phyloP scores from a whole-genome alignment of 2,888 invertebrate species.

The Tachina fera region DNA sequence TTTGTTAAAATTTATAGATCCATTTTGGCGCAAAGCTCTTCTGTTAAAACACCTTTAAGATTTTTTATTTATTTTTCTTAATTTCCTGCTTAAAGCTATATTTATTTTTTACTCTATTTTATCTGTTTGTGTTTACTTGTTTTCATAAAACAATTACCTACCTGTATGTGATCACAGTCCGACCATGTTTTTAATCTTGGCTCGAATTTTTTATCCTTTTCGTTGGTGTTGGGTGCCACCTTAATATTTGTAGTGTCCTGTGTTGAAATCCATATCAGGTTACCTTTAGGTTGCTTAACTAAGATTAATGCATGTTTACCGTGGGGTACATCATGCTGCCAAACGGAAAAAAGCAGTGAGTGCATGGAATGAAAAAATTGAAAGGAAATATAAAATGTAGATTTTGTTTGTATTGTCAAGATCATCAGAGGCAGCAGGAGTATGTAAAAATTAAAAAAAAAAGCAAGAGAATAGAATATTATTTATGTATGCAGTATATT shows the following conservation, averaged over 20 bases:
- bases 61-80: background rate
- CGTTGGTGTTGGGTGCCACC: constrained; percentile 85
- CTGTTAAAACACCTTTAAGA: background rate
- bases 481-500: background rate
- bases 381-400: constrained; percentile 13
- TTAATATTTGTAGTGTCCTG: constrained; percentile 86
- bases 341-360: background rate
- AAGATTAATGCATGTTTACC: constrained; percentile 95
- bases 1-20: too few relatives aligned
- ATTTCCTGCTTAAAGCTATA: background rate
- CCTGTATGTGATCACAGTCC: constrained; percentile 92
- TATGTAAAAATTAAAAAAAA: constrained; percentile 45
- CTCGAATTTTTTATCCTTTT: constrained; percentile 85
- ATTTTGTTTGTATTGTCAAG: constrained; percentile 6
- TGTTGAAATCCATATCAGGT: constrained; percentile 92
- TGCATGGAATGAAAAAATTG: background rate
- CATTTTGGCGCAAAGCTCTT: too few relatives aligned
- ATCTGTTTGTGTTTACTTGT: background rate
- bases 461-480: constrained; percentile 60
- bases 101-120: background rate
- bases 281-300: constrained; percentile 92
- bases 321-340: constrained; percentile 90
- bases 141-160: constrained; percentile 83
- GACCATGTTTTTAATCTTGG: constrained; percentile 88
- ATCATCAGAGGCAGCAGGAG: constrained; percentile 9